Conservation (phyloP, 30 jellyfish, hydroid and myxozoan genomes). For the Aurelia sp. region DNA sequence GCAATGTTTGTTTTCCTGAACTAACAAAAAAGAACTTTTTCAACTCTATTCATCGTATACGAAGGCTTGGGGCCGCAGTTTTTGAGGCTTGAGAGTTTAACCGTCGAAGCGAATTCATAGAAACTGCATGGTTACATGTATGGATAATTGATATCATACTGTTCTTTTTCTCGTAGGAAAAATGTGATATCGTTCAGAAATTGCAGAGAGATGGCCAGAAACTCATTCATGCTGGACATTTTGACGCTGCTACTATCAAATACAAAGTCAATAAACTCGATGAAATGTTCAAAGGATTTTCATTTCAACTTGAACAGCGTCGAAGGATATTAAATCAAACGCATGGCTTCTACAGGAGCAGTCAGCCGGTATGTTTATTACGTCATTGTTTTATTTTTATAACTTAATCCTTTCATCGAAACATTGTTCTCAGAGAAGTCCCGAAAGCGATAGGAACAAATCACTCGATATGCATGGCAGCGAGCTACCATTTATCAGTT, state of each 20-base stretch:
- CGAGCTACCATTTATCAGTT: too few species aligned
- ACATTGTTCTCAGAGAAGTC: too few species aligned
- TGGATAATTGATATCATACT: conserved; percentile 1
- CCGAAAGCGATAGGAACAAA: too few species aligned
- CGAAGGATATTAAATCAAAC: conserved; percentile 78
- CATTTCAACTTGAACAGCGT: conserved; percentile 80
- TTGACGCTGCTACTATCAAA: conserved; percentile 89
- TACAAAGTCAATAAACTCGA: conserved; percentile 90
- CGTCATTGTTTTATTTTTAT: too few species aligned
- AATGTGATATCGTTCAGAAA: conserved; percentile 69
- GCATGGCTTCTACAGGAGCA: conserved; percentile 77
- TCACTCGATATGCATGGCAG: too few species aligned
- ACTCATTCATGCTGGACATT: conserved; percentile 90
- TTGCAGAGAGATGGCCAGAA: conserved; percentile 93
- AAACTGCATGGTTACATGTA: too few species aligned
- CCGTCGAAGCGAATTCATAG: background rate
- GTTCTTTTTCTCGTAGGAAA: conserved; percentile 57
- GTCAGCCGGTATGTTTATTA: conserved; percentile 74
- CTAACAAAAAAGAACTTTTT: too few species aligned
- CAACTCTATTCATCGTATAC: too few species aligned
- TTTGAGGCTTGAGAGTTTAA: background rate
- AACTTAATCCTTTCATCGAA: too few species aligned
- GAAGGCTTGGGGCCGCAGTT: background rate
- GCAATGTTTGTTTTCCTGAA: too few species aligned
- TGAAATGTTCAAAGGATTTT: conserved; percentile 74